Evolutionary conservation across 2,888 invertebrate genomes (phyloP).

Genomic region (Platycheirus rosarum): DNA sequence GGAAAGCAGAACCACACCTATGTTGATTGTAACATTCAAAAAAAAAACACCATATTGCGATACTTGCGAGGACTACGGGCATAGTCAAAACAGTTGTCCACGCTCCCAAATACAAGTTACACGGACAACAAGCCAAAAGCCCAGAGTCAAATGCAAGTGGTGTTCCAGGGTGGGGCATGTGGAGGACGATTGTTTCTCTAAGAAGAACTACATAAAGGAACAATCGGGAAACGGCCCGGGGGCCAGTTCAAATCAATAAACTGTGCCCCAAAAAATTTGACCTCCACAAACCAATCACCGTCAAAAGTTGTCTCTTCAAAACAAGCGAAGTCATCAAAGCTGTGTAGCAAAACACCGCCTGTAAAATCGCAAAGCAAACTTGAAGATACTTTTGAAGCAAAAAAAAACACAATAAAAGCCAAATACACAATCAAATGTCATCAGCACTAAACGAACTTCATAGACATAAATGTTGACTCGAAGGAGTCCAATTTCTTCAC

Average conservation of each 20-base stretch:
- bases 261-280: background rate
- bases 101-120: background rate
- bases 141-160: slow-evolving; percentile 11
- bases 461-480: too few species aligned
- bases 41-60: background rate
- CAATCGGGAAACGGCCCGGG: slow-evolving; percentile 9
- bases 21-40: background rate
- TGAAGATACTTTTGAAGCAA: too few species aligned
- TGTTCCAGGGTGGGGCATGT: slow-evolving; percentile 12
- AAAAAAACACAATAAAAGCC: too few species aligned
- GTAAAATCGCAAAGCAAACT: background rate
- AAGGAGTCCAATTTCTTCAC: slow-evolving; percentile 9
- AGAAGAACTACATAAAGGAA: background rate
- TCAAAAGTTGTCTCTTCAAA: too few species aligned
- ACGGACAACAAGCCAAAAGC: background rate
- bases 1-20: background rate
- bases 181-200: slow-evolving; percentile 17
- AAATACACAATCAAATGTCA: too few species aligned
- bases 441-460: background rate
- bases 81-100: slow-evolving; percentile 4
- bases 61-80: slow-evolving; percentile 10
- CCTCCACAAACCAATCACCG: background rate
- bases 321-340: background rate
- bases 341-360: too few species aligned
- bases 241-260: slow-evolving; percentile 12